Evolutionary conservation across 2,797 vertebrate species (phyloP).

Genomic region (Myotis vivesi): DNA sequence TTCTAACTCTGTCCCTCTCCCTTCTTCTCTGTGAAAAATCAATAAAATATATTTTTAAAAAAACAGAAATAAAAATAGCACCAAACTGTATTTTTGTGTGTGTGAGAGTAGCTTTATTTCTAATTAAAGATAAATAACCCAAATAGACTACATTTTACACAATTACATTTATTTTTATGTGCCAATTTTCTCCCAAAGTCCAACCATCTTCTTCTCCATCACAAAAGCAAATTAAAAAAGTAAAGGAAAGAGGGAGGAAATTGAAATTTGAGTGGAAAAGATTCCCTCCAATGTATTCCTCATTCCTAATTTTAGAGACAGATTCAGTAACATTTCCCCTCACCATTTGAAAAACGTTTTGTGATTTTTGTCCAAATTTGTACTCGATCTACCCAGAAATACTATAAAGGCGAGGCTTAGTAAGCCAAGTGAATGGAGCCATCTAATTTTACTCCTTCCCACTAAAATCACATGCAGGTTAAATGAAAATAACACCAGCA

Average conservation of each 20-base stretch:
- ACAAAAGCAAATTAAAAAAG: background rate
- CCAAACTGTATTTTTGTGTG: background rate
- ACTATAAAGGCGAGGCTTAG: background rate
- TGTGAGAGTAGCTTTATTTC: conserved; percentile 25
- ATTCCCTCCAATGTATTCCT: background rate
- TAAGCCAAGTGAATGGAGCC: background rate
- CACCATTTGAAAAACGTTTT: background rate
- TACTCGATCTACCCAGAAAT: background rate
- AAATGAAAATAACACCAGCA: background rate
- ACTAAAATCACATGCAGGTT: background rate
- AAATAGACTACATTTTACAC: background rate
- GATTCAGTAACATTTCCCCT: background rate
- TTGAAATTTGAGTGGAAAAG: background rate
- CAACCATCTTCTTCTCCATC: background rate
- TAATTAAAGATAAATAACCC: background rate
- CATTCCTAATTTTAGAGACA: background rate
- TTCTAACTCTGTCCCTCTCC: no score
- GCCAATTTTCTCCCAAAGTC: background rate
- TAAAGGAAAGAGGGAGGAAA: background rate
- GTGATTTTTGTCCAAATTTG: background rate
- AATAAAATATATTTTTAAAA: no score
- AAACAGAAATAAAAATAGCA: conserved; percentile 26
- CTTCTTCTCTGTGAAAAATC: no score
- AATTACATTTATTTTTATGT: conserved; percentile 46
- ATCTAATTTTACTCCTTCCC: background rate